Evolutionary conservation across 2,888 invertebrate species (phyloP).

Genomic region (Xylocampa areola): DNA sequence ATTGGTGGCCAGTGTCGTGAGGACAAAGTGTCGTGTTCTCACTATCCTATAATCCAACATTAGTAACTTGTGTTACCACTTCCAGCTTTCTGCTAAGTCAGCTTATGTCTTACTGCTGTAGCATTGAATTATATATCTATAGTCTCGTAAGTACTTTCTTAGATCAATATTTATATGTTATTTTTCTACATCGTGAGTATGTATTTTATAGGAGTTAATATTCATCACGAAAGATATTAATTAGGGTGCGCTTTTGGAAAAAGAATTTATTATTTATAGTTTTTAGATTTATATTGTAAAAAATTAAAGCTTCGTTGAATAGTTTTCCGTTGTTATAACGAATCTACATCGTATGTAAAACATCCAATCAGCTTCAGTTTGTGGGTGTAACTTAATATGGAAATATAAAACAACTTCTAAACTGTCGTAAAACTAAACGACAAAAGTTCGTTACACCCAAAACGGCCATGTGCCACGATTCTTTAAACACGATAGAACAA

Average conservation of each 20-base stretch:
- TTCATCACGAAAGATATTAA: too few relatives aligned
- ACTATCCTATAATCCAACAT: slow-evolving; percentile 54
- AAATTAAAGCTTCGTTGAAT: neutral
- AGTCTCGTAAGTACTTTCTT: slow-evolving; percentile 22
- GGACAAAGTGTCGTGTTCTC: slow-evolving; percentile 44
- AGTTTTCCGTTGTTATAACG: slow-evolving; percentile 1
- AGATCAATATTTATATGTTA: slow-evolving; percentile 33
- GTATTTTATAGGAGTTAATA: too few relatives aligned
- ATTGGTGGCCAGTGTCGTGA: slow-evolving; percentile 50
- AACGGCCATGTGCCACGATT: slow-evolving; percentile 23
- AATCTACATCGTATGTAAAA: slow-evolving; percentile 8
- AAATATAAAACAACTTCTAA: slow-evolving; percentile 29
- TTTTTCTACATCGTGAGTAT: slow-evolving; percentile 23
- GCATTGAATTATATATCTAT: slow-evolving; percentile 42
- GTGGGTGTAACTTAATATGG: slow-evolving; percentile 12
- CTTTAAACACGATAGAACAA: slow-evolving; percentile 30
- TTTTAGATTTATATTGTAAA: neutral
- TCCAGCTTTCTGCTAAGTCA: slow-evolving; percentile 54
- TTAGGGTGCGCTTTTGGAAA: slow-evolving; percentile 12
- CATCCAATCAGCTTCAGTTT: slow-evolving; percentile 23
- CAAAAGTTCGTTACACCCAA: slow-evolving; percentile 28
- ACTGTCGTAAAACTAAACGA: slow-evolving; percentile 46
- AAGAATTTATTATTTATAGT: neutral
- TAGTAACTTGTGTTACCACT: slow-evolving; percentile 44
- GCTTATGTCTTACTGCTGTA: slow-evolving; percentile 27